Evolutionary conservation across 2,797 vertebrate species (phyloP).

Genomic region (Crossoptilon crossoptilon): DNA sequence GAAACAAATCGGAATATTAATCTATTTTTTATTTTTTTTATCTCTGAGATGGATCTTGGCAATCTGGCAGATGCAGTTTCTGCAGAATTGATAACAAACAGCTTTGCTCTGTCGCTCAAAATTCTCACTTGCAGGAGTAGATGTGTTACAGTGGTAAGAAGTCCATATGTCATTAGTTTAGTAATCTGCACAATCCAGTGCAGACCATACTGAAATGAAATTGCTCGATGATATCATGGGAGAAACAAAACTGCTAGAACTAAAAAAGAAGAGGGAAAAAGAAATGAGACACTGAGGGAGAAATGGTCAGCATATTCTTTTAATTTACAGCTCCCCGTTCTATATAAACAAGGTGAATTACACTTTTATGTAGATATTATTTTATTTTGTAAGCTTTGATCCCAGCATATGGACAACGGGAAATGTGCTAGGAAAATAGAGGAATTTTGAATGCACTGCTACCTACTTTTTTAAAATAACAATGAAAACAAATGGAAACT

Average conservation of each 20-base stretch:
- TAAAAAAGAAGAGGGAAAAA: background rate
- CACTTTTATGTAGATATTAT: background rate
- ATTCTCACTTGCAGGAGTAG: conserved; percentile 75
- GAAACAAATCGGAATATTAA: conserved; percentile 80
- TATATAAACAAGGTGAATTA: conserved; percentile 54
- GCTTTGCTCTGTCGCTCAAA: conserved; percentile 76
- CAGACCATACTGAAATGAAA: conserved; percentile 52
- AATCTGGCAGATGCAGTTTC: conserved; percentile 74
- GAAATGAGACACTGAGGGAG: background rate
- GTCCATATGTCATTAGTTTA: conserved; percentile 67
- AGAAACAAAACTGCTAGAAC: conserved; percentile 6
- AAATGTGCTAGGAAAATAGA: conserved; percentile 29
- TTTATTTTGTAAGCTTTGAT: conserved; percentile 64
- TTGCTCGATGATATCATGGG: conserved; percentile 53
- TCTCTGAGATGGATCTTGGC: conserved; percentile 72
- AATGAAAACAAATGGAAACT: background rate
- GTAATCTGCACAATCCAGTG: conserved; percentile 64
- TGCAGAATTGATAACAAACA: conserved; percentile 79
- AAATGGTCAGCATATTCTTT: conserved; percentile 27
- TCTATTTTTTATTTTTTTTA: conserved; percentile 34
- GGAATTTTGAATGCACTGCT: conserved; percentile 22
- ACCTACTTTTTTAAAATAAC: background rate
- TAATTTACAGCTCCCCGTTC: conserved; percentile 27
- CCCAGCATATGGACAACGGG: conserved; percentile 31
- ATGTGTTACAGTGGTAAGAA: conserved; percentile 64